Percentiles rank a stretch among this genome's conserved stretches.
These are phyloP conservation scores for Acleris literana DNA, from an alignment of 2,888 invertebrate genomes.

Conservation along the genomic window DNA sequence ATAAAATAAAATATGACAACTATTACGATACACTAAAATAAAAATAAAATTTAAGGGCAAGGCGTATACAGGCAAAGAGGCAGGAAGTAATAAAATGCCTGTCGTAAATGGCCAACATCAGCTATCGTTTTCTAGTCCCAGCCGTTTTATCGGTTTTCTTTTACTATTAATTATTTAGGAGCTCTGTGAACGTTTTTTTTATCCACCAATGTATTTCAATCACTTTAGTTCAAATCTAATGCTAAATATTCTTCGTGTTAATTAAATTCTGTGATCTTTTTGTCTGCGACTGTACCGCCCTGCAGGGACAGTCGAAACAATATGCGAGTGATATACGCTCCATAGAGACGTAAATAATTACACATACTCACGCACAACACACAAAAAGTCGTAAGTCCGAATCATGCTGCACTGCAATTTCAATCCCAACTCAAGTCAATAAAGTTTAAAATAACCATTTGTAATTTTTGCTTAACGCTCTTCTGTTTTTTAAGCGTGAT, in stretches of 20 bases:
- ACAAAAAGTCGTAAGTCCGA: neutral
- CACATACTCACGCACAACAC: neutral
- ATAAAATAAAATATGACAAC: too few relatives aligned
- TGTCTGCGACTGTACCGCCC: constrained; percentile 12
- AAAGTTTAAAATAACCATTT: too few relatives aligned
- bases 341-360: constrained; percentile 15
- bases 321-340: constrained; percentile 12
- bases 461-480: too few relatives aligned
- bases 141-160: constrained; percentile 1
- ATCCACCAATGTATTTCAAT: neutral
- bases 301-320: constrained; percentile 29
- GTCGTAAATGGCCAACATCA: constrained; percentile 9
- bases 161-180: neutral
- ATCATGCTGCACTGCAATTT: neutral
- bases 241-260: neutral
- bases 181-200: neutral
- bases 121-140: constrained; percentile 14
- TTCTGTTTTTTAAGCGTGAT: too few relatives aligned
- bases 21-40: neutral
- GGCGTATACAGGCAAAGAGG: neutral
- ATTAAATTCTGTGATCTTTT: neutral
- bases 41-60: neutral
- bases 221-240: neutral
- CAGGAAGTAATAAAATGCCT: neutral
- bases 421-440: too few relatives aligned